Conservation (phyloP, 2,113 vertebrate species). For the Phyllostomus hastatus region DNA sequence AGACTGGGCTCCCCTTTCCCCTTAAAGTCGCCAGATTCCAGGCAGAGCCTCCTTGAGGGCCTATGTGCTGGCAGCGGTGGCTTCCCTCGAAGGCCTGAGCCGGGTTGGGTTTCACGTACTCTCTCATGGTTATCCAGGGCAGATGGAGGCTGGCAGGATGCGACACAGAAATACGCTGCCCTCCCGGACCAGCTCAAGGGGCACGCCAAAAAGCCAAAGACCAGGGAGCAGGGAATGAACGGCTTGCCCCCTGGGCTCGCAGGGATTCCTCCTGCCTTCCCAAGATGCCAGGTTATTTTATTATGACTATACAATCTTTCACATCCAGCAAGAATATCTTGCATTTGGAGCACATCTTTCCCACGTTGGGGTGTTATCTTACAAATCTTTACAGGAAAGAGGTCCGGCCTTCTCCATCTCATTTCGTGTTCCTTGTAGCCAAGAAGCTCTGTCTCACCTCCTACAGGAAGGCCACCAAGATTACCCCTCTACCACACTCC, state of each 20-base stretch:
- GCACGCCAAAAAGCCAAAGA: not conserved
- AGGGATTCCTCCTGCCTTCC: not conserved
- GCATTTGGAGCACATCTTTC: constrained; percentile 25
- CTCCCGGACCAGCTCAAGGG: not conserved
- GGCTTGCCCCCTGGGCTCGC: not conserved
- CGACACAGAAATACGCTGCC: not conserved
- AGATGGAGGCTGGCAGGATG: constrained; percentile 7
- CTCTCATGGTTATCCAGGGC: not conserved
- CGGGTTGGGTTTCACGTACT: not conserved
- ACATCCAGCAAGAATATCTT: constrained; percentile 36
- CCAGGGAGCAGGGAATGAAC: not conserved
- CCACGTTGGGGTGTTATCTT: not conserved
- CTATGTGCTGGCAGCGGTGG: not conserved
- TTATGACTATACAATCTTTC: constrained; percentile 45
- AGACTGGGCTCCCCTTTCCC: not conserved
- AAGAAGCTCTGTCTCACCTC: not conserved
- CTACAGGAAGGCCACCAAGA: constrained; percentile 43
- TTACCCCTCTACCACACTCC: not conserved
- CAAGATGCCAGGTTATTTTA: constrained; percentile 41
- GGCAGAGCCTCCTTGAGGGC: not conserved
- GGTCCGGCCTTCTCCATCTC: not conserved
- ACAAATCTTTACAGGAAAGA: constrained; percentile 6
- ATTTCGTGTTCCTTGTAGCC: not conserved
- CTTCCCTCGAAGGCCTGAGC: not conserved
- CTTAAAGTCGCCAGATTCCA: constrained; percentile 6